These are phyloP conservation scores for Ophioninae sp. DNA, from an alignment of 2,888 invertebrate genomes.

Conservation along the genomic window DNA sequence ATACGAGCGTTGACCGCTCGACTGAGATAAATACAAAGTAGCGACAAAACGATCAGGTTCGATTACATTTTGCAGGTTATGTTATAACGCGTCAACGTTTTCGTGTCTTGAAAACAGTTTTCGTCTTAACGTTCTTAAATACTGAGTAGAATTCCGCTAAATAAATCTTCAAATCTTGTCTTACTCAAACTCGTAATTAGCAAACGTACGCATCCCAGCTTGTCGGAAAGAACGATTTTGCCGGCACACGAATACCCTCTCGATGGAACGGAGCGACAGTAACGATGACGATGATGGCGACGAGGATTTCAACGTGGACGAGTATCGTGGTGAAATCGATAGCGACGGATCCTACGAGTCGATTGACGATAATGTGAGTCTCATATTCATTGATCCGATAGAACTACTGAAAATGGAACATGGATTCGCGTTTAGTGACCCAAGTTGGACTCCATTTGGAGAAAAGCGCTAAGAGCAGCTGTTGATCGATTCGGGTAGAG, in stretches of 20 bases:
- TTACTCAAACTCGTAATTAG: not conserved
- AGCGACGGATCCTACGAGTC: slow-evolving; percentile 73
- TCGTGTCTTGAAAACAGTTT: not conserved
- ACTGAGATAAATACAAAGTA: too few species aligned
- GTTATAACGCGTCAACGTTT: not conserved
- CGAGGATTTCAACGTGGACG: slow-evolving; percentile 71
- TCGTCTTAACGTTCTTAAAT: not conserved
- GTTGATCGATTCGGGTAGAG: too few species aligned
- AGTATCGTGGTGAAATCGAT: slow-evolving; percentile 70
- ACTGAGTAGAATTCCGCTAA: not conserved
- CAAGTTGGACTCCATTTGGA: too few species aligned
- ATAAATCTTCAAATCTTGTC: not conserved
- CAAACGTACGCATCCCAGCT: not conserved
- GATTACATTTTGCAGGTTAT: not conserved
- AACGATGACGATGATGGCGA: slow-evolving; percentile 64
- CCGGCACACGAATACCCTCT: not conserved
- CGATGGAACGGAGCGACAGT: slow-evolving; percentile 64
- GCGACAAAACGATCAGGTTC: not conserved
- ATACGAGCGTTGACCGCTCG: too few species aligned
- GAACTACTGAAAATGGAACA: too few species aligned
- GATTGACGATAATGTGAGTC: slow-evolving; percentile 46
- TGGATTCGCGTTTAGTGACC: too few species aligned
- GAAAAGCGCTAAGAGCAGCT: too few species aligned
- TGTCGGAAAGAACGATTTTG: not conserved
- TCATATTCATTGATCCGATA: too few species aligned